Evolutionary conservation across 2,797 vertebrate genomes (phyloP).

Genomic region (Onychomys leucogaster): DNA sequence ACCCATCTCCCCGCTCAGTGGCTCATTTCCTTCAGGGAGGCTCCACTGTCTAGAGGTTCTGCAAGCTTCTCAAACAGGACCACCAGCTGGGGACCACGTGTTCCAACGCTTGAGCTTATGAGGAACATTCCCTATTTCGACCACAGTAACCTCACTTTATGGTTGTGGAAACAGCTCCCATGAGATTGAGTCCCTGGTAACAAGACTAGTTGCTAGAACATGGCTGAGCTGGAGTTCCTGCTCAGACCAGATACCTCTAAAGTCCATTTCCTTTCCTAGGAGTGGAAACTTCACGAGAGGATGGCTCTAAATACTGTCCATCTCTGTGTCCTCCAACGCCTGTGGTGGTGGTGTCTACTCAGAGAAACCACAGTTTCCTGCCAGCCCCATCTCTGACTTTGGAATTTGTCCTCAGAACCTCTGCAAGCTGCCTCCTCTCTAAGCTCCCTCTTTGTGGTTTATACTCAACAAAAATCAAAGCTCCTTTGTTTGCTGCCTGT

Average conservation of each 20-base stretch:
- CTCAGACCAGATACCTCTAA: background rate
- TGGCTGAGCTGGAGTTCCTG: constrained; percentile 17
- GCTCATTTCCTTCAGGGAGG: background rate
- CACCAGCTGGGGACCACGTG: background rate
- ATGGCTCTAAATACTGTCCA: background rate
- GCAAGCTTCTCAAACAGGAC: background rate
- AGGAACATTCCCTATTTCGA: background rate
- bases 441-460: background rate
- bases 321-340: background rate
- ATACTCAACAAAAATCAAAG: background rate
- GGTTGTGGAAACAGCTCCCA: background rate
- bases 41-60: background rate
- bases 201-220: constrained; percentile 12
- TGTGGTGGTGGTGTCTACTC: background rate
- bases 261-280: constrained; percentile 1
- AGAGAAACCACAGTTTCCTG: background rate
- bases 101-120: background rate
- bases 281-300: background rate
- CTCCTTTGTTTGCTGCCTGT: background rate
- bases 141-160: background rate
- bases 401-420: background rate
- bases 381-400: background rate
- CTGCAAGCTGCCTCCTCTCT: background rate
- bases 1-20: background rate
- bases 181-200: background rate